Evolutionary conservation across 1,140 invertebrate genomes (phyloP).

Genomic region (Aphelenchoides besseyi): DNA sequence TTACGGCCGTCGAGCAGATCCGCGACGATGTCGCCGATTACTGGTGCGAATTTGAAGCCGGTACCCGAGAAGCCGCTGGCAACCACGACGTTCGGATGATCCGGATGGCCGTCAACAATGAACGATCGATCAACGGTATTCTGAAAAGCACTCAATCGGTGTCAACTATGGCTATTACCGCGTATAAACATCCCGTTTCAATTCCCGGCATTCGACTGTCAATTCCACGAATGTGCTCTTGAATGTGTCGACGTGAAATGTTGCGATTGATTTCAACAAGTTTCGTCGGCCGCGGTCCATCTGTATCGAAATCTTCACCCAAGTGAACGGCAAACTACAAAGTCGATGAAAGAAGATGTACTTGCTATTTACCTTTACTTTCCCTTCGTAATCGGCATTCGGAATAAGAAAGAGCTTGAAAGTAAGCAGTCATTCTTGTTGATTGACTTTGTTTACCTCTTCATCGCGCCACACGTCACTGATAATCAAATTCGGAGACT

Average conservation of each 20-base stretch:
- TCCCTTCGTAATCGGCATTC: conserved; percentile 43
- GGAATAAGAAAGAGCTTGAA: conserved; percentile 44
- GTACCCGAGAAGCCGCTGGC: conserved; percentile 53
- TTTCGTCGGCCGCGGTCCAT: conserved; percentile 2
- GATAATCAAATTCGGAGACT: conserved; percentile 46
- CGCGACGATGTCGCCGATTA: conserved; percentile 44
- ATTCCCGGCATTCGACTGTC: conserved; percentile 32
- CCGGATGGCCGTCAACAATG: conserved; percentile 45
- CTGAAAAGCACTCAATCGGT: conserved; percentile 31
- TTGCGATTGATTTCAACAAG: conserved; percentile 20
- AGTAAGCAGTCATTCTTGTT: too few species aligned
- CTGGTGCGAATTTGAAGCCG: conserved; percentile 52
- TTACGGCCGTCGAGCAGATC: conserved; percentile 27
- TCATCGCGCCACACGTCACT: conserved; percentile 31
- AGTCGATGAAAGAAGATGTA: conserved; percentile 5
- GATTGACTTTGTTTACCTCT: too few species aligned
- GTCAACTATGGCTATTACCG: conserved; percentile 29
- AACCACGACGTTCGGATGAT: conserved; percentile 44
- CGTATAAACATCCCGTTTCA: conserved; percentile 43
- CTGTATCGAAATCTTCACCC: conserved; percentile 23
- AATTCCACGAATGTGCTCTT: conserved; percentile 42
- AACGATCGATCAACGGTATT: conserved; percentile 48
- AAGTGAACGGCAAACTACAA: conserved; percentile 44
- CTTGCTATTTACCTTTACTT: conserved; percentile 44
- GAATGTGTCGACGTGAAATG: conserved; percentile 33